Conservation (phyloP, 2,888 invertebrate species). For the Drosophila kokeensis region DNA sequence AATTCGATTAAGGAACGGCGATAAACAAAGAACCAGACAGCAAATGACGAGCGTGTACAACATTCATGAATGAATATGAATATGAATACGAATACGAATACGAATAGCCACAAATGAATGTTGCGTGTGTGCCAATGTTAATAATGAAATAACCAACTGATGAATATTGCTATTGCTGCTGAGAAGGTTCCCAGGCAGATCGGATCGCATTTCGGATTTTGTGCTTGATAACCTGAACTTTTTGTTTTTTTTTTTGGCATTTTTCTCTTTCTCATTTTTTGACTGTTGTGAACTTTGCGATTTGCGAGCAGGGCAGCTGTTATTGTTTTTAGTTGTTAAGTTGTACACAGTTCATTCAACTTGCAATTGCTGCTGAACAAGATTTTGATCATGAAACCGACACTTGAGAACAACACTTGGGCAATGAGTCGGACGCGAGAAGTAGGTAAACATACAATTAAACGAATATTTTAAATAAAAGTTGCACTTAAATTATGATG, state of each 20-base stretch:
- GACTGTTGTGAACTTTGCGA: conserved; percentile 51
- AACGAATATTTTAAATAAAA: background rate
- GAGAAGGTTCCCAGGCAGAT: conserved; percentile 51
- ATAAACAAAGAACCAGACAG: conserved; percentile 7
- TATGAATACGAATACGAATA: conserved; percentile 35
- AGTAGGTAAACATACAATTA: conserved; percentile 6
- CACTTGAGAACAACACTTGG: conserved; percentile 18
- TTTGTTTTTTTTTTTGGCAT: conserved; percentile 4
- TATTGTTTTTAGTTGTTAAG: conserved; percentile 32
- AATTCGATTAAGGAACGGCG: conserved; percentile 29
- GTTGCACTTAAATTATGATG: conserved; percentile 13
- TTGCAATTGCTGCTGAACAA: conserved; percentile 47
- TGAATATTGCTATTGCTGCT: conserved; percentile 3
- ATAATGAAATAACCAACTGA: conserved; percentile 8
- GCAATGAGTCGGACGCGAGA: background rate
- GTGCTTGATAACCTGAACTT: conserved; percentile 10
- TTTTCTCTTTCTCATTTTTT: conserved; percentile 15
- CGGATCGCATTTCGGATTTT: conserved; percentile 26
- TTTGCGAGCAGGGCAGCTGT: conserved; percentile 36
- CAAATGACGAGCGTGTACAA: conserved; percentile 16
- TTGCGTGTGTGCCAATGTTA: conserved; percentile 28
- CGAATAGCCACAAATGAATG: conserved; percentile 46
- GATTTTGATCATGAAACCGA: conserved; percentile 43
- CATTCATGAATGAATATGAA: conserved; percentile 41
- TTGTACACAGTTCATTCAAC: conserved; percentile 65